These are phyloP conservation scores for Leucania comma DNA, from an alignment of 2,888 invertebrate species.

Conservation along the genomic window DNA sequence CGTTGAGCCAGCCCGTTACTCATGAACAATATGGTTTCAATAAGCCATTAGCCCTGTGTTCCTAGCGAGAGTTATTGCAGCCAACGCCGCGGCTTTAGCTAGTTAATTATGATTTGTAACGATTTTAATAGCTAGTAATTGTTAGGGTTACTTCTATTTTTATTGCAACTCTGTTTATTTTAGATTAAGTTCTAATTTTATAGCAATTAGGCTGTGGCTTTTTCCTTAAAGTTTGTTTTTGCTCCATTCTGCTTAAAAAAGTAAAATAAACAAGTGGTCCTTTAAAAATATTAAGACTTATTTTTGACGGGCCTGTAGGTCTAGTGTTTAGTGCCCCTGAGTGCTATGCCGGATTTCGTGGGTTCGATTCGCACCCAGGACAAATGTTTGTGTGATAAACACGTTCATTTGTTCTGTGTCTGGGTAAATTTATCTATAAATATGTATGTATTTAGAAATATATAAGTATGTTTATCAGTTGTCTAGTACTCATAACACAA, in stretches of 20 bases:
- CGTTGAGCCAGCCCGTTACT: constrained; percentile 57
- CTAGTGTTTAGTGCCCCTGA: too few species aligned
- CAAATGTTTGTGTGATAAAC: too few species aligned
- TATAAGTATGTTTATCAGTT: too few species aligned
- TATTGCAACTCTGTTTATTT: constrained; percentile 63
- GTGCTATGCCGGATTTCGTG: too few species aligned
- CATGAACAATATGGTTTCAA: constrained; percentile 73
- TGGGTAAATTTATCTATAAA: too few species aligned
- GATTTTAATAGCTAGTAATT: constrained; percentile 70
- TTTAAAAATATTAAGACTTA: not conserved
- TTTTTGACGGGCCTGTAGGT: too few species aligned
- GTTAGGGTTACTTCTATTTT: constrained; percentile 66
- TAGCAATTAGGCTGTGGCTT: constrained; percentile 37
- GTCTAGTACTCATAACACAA: too few species aligned
- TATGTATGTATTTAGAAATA: too few species aligned
- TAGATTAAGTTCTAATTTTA: constrained; percentile 42
- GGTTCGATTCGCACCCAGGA: too few species aligned
- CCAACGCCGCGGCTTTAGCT: constrained; percentile 56
- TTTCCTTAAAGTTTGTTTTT: constrained; percentile 17
- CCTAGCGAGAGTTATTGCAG: constrained; percentile 66
- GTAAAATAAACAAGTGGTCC: too few species aligned
- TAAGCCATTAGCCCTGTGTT: constrained; percentile 71
- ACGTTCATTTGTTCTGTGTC: too few species aligned
- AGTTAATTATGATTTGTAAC: constrained; percentile 73
- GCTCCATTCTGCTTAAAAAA: not conserved